Base-by-base conservation (phyloP, 2,113 vertebrate genomes). In the Piaya cayana region DNA sequence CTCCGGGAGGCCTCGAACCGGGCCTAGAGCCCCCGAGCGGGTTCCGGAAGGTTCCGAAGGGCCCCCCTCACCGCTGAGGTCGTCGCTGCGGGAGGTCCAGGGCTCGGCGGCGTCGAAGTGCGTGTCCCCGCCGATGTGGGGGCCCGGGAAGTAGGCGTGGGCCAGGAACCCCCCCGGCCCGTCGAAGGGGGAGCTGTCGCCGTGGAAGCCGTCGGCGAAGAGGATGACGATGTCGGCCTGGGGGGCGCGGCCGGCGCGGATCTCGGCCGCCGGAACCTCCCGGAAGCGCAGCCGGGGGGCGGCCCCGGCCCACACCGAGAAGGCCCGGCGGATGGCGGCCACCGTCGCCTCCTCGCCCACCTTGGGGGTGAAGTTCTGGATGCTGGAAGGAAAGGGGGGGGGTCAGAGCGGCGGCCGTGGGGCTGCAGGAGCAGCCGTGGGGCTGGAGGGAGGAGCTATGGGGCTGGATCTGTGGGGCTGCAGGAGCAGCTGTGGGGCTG, bases 201-300 rank as follows among this genome's bases (percentile, higher is more conserved):
- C 99, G 3, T 99, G 99, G 96, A 99, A 99, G 7, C 99, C 98
- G 70, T 99, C 98, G 2, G 99, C 96, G 17, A 99, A 99, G 95
- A 98, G 98, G 63, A 99, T 98, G 98, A 99, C 99, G 98, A 99
- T 99, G 98, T 99, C 99, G 0, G 99, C 98, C 39, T 97, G 98
- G 75, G 98, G 98, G 71, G 98, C 98, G 2, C 98, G 97, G 85
- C 98, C 98, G 58, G 97, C 98, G 6, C 95, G 95, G 94, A 99
- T 98, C 14, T 98, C 98, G 42, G 42, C 42, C 42, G 15, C 84
- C 63, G 98, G 98, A 23, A 99, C 98, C 95, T 99, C 99, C 2
- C 98, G 98, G 97, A 99, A 99, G 60, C 95, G 98, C 86, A 99
- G 96, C 0, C n/a, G n/a, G n/a, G n/a, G n/a, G 99, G 99, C 2